phyloP scores from a whole-genome alignment of 2,113 vertebrate species.

The Hemiscyllium ocellatum region DNA sequence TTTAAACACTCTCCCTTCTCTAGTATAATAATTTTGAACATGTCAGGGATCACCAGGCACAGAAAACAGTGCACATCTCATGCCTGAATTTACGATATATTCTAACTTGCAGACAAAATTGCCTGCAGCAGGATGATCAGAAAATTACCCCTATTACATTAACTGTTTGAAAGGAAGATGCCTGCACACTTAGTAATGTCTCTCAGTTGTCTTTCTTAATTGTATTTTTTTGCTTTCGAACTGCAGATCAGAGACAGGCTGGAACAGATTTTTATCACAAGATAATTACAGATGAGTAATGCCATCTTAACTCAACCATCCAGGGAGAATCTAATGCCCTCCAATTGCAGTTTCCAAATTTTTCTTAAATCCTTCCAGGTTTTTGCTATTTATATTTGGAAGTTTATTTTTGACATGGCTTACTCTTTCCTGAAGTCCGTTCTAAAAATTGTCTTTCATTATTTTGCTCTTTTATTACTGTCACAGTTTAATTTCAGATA shows the following conservation, averaged over 20 bases:
- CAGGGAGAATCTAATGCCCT: neutral
- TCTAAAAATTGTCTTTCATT: neutral
- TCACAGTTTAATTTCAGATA: neutral
- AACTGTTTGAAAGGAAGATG: neutral
- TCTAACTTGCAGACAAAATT: neutral
- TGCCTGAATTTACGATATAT: neutral
- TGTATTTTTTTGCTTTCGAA: neutral
- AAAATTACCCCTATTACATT: neutral
- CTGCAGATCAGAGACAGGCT: neutral
- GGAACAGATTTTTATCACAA: constrained; percentile 1
- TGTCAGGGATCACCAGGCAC: neutral
- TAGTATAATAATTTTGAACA: neutral
- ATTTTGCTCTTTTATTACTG: neutral
- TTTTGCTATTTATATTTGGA: neutral
- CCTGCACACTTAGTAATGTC: neutral
- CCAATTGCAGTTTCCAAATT: neutral
- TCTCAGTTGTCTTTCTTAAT: constrained; percentile 13
- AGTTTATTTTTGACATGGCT: neutral
- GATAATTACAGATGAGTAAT: neutral
- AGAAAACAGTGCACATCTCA: neutral
- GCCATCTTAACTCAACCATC: neutral
- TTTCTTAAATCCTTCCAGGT: neutral
- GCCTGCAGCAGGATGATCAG: neutral
- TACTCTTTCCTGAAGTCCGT: neutral
- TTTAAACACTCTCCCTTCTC: neutral